Base-by-base conservation (phyloP, 2,888 invertebrate genomes). In the Epinotia demarniana region DNA sequence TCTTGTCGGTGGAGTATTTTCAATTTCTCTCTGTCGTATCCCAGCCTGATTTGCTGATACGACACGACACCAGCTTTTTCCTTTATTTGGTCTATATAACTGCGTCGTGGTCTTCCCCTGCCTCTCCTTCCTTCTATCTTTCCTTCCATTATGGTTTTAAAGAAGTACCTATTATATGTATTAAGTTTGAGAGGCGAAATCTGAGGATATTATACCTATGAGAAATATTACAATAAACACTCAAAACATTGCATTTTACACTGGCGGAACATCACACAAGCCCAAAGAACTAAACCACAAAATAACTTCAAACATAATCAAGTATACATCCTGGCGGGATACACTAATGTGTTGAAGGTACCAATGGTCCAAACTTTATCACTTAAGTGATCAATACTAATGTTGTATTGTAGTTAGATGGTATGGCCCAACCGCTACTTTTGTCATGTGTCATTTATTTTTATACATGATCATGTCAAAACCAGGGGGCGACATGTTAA, bases 251-350 rank as follows among this genome's bases (percentile, higher is more conserved):
- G 66, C 75, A 57, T 53, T 27, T 72, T 75, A 72, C 88, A 89
- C 91, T 90, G 90, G 90, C 91, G 88, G 82, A 87, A 87, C 89
- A 87, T 87, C 90, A 90, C 90, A 90, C 90, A 83, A 72, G 76
- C 77, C 71, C 68, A 75, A 78, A 66, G 43, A 72, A 55, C 60
- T 70, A 63, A 71, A 70, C 43, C 49, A 71, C 64, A 75, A 75
- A 75, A 66, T 63, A 63, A 58, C 19, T 68, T 63, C 63, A 66
- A 75, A 71, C 49, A 72, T 27, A 70, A 53, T 18, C 39, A 63
- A 16, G 63, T 63, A 63, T 49, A 75, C 43, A 67, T 57, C 61
- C 66, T 75, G 64, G 46, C 66, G 19, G 16, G 19, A 62, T 53
- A 60, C 16, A 39, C n/a, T 67, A 9, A 11, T 18, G 58, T 57